Base-by-base conservation (phyloP, 2,888 invertebrate species). In the Leistus spinibarbis region DNA sequence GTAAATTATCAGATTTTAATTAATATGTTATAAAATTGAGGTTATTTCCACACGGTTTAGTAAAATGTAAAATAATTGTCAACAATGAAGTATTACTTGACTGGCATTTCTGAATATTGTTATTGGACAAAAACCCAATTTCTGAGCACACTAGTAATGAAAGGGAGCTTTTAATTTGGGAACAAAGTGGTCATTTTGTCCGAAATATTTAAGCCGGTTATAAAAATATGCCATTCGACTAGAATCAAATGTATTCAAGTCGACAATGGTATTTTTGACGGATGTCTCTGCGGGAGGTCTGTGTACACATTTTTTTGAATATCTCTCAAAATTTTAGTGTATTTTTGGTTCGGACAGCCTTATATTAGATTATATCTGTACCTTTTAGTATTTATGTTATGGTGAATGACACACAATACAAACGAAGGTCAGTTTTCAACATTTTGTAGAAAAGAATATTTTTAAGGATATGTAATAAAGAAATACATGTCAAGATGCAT, bases 311-410 rank as follows among this genome's bases (percentile, higher is more conserved):
- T n/a, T 64, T 64, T 22, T 20, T 40, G 20, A 71, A 71, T 54
- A 54, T 54, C 64, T 54, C 60, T 60, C 40, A 53, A 19, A 27
- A 22, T 57, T 57, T 67, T 60, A 62, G 23, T 60, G 20, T 13
- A 60, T 19, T 60, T 63, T 63, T 16, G 20, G 53, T 40, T 5
- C 22, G 20, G 9, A 60, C 60, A 60, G 40, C 24, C 24, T 23
- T 57, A 17, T 66, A 72, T 72, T 65, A 72, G 72, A 72, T 72
- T 66, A 72, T 72, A 72, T 72, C 72, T 57, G 66, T 65, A 64
- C 72, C 65, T 64, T 65, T 72, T 64, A 72, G 72, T 65, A 72
- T 72, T 72, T 72, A 65, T 71, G 65, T 71, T 71, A 65, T 72
- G 72, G 56, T 64, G 54, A 66, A 71, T 72, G 54, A 64, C 54